Base-by-base conservation (phyloP, 2,888 invertebrate genomes). In the Calephelis perditalis region DNA sequence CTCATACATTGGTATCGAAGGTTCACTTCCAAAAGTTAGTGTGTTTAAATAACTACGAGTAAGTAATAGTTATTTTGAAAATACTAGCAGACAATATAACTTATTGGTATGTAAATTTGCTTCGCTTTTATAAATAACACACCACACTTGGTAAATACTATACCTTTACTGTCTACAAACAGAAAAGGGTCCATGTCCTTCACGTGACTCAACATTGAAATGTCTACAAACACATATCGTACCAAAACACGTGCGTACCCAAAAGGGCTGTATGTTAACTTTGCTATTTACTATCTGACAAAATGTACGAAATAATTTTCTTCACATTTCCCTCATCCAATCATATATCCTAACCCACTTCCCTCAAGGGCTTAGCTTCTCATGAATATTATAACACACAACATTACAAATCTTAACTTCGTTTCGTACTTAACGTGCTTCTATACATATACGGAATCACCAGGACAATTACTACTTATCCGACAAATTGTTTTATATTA, bases 351-450 rank as follows among this genome's bases (percentile, higher is more conserved):
- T 58, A 58, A 26, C 47, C 49, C 26, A 26, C 4, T 26, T 52
- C 44, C n/a, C 59, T 59, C 59, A 26, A n/a, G 59, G 44, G 59
- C 43, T 43, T 59, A 65, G 65, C 63, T 66, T 63, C 65, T 65
- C 65, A 66, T 66, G 66, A 66, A 66, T 66, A 66, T 65, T 63
- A 65, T 65, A 66, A 63, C 63, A 60, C 52, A 61, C 52, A 57
- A 62, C 57, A 57, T 49, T 10, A 49, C 15, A 49, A 49, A 49
- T 49, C 49, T 49, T 40, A 40, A 58, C 40, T 49, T 58, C 15
- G 47, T 49, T 49, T 49, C 49, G 49, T 49, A 26, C 10, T 49
- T 35, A 49, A 49, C 26, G 15, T 49, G 10, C 15, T 35, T 49
- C 10, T 49, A 40, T n/a, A n/a, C n/a, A n/a, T 40, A 40, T 40